Conservation (phyloP, 2,888 invertebrate genomes). For the Pseudoips prasinana region DNA sequence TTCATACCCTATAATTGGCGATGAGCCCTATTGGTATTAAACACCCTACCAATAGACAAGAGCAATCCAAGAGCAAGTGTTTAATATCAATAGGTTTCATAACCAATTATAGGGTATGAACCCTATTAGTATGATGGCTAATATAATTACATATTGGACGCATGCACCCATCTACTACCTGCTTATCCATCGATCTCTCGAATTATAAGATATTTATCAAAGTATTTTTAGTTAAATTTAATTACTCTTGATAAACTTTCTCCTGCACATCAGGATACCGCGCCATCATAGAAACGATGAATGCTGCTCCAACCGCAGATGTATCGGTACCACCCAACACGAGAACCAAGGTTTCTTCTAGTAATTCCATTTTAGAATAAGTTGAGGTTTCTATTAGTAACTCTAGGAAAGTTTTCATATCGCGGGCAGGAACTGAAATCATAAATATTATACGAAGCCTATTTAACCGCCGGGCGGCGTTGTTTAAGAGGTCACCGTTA, state of each 20-base stretch:
- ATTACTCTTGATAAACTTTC: constrained; percentile 43
- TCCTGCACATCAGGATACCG: constrained; percentile 44
- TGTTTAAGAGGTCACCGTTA: too few relatives aligned
- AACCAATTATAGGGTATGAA: not conserved
- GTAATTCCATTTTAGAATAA: constrained; percentile 39
- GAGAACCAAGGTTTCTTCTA: constrained; percentile 48
- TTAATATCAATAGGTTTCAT: too few relatives aligned
- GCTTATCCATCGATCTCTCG: too few relatives aligned
- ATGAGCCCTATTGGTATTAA: too few relatives aligned
- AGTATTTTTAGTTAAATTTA: constrained; percentile 8
- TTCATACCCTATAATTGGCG: not conserved
- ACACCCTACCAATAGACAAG: too few relatives aligned
- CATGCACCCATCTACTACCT: not conserved
- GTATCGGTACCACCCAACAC: constrained; percentile 54
- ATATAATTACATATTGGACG: not conserved
- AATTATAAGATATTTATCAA: too few relatives aligned
- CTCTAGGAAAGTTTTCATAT: constrained; percentile 42
- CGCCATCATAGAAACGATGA: constrained; percentile 41
- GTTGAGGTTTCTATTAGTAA: constrained; percentile 38
- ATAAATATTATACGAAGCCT: too few relatives aligned
- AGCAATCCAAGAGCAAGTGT: not conserved
- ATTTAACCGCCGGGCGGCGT: too few relatives aligned
- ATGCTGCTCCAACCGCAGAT: constrained; percentile 43
- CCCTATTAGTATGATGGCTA: not conserved
- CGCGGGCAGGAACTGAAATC: too few relatives aligned